These are phyloP conservation scores for Coranthus polyacanthus DNA, from an alignment of 2,797 vertebrate species.

Conservation along the genomic window DNA sequence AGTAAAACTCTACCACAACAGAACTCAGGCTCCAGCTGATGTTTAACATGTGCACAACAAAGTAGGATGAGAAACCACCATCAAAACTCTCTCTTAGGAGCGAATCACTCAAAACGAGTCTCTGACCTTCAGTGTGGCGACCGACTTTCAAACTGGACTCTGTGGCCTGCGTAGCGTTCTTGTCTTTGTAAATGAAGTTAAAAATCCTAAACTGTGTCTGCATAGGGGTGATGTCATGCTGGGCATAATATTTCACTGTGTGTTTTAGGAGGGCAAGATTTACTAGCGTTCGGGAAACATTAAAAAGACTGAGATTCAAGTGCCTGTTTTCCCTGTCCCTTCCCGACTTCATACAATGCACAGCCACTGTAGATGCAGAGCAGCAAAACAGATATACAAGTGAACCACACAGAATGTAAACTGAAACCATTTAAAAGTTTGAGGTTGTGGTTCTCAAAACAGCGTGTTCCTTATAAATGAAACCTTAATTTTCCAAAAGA, in stretches of 20 bases:
- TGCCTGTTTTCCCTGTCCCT: conserved; percentile 54
- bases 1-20: conserved; percentile 23
- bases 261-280: conserved; percentile 79
- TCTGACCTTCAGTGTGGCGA: conserved; percentile 40
- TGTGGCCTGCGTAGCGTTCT: conserved; percentile 57
- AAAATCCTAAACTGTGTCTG: conserved; percentile 75
- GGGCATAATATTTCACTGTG: conserved; percentile 76
- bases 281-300: conserved; percentile 82
- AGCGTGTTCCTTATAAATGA: not conserved
- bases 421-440: conserved; percentile 11
- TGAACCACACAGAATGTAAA: conserved; percentile 36
- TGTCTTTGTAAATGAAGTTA: conserved; percentile 68
- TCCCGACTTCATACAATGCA: conserved; percentile 44
- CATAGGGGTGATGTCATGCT: conserved; percentile 80
- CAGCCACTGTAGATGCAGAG: conserved; percentile 54
- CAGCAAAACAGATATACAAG: conserved; percentile 49
- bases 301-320: conserved; percentile 80
- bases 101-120: conserved; percentile 55
- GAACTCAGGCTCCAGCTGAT: conserved; percentile 48
- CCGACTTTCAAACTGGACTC: conserved; percentile 62
- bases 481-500: not conserved
- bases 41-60: conserved; percentile 53
- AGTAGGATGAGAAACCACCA: conserved; percentile 43
- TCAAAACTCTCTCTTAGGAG: conserved; percentile 34
- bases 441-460: conserved; percentile 46